Percentiles rank a stretch among this genome's conserved stretches.
Evolutionary conservation across 2,888 invertebrate species (phyloP).

Genomic region (Drosophila tripunctata): DNA sequence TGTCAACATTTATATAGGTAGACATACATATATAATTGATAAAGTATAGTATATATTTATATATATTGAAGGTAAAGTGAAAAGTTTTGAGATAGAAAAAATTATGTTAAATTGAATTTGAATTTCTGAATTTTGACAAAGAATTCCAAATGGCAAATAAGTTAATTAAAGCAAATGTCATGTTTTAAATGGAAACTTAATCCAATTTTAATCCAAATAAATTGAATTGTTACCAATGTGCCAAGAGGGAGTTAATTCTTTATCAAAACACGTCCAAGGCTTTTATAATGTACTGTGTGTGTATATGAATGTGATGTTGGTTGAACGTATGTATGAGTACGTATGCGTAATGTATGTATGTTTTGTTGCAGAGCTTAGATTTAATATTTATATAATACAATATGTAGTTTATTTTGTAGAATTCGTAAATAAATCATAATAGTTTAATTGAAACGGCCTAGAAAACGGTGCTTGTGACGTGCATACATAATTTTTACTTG

Average conservation of each 20-base stretch:
- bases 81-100: conserved; percentile 38
- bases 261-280: conserved; percentile 56
- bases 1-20: conserved; percentile 49
- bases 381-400: conserved; percentile 67
- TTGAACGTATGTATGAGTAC: conserved; percentile 2
- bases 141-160: conserved; percentile 1
- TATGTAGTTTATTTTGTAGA: conserved; percentile 20
- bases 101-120: not conserved
- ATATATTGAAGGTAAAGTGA: conserved; percentile 27
- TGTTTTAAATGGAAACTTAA: not conserved
- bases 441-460: conserved; percentile 73
- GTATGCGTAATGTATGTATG: conserved; percentile 6
- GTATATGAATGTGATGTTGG: conserved; percentile 10
- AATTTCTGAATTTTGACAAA: conserved; percentile 35
- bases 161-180: not conserved
- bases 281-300: conserved; percentile 22
- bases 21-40: conserved; percentile 27
- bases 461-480: conserved; percentile 77
- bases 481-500: conserved; percentile 62
- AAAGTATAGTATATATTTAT: conserved; percentile 17
- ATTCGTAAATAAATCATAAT: conserved; percentile 71
- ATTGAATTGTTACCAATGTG: conserved; percentile 13
- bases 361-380: conserved; percentile 45
- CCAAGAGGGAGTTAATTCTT: conserved; percentile 26
- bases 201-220: conserved; percentile 10